Evolutionary conservation across 2,797 vertebrate species (phyloP), one percentile per base, ranked within the genome.

Genomic region (Phalloptychus januarius): DNA sequence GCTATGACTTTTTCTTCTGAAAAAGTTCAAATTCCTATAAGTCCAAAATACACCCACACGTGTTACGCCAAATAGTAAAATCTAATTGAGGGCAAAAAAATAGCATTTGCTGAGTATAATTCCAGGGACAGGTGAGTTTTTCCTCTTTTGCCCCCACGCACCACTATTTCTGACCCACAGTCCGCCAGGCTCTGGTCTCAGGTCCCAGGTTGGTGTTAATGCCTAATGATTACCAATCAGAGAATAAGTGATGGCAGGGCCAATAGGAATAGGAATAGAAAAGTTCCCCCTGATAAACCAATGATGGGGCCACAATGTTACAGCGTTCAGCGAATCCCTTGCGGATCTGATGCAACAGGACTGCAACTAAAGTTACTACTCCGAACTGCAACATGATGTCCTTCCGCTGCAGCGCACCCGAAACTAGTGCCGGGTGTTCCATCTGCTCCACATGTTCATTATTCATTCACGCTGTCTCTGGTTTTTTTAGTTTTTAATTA

Each of bases 331-430:
- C 93, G 92, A 95, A 91, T 94, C 94, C 94, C 93, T 94, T 88
- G 93, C 92, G 94, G 92, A 93, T 95, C 95, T 96, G 96, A 96
- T 96, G 96, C 96, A 96, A 96, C 95, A 95, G 93, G 94, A 87
- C 88, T 96, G 96, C 95, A 96, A 96, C 94, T 89, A 86, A 94
- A 94, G 86, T 94, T 94, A 92, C 93, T 93, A 91, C 94, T 92
- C 86, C 90, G 56, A 86, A 89, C 89, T 88, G 92, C 93, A 93
- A 93, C 88, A 87, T 4, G 16, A 81, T 96, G 86, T 96, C 93
- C 95, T 92, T 96, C 95, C 96, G 93, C 96, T 20, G 31, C 74
- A 70, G 79, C 79, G 76, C 84, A 45, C 46, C 45, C 86, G 76
- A 83, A 96, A 94, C 84, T 96, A 96, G 95, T 93, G 52, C 95